phyloP scores from a whole-genome alignment of 2,888 invertebrate genomes.

The Chloromyia formosa region DNA sequence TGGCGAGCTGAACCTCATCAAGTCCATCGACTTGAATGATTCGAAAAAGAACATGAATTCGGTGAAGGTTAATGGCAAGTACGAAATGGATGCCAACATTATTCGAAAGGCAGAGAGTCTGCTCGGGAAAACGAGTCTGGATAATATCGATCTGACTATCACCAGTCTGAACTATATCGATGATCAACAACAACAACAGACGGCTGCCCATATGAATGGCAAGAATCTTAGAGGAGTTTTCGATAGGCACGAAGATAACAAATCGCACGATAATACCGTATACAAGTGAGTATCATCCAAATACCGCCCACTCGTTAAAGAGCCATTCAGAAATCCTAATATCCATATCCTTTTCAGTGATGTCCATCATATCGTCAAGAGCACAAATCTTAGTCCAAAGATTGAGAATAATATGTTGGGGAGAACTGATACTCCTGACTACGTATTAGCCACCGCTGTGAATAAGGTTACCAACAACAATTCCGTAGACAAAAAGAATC shows the following conservation, averaged over 20 bases:
- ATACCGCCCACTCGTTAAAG: no score
- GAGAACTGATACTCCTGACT: constrained; percentile 10
- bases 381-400: constrained; percentile 28
- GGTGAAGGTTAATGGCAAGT: constrained; percentile 52
- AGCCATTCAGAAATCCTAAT: no score
- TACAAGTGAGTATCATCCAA: constrained; percentile 2
- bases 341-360: neutral
- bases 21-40: constrained; percentile 24
- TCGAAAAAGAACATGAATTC: constrained; percentile 20
- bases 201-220: constrained; percentile 51
- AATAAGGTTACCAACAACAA: constrained; percentile 14
- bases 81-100: constrained; percentile 63
- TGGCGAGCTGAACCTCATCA: constrained; percentile 33
- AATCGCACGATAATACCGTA: neutral
- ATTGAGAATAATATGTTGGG: constrained; percentile 1
- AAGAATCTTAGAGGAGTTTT: constrained; percentile 42
- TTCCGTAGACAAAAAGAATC: constrained; percentile 8
- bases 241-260: neutral
- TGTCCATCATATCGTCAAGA: constrained; percentile 13
- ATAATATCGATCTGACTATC: constrained; percentile 66
- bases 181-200: constrained; percentile 63
- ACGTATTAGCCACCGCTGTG: constrained; percentile 32
- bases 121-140: constrained; percentile 62
- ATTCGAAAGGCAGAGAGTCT: constrained; percentile 64
- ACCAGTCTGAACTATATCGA: constrained; percentile 72